Evolutionary conservation across 2,113 vertebrate species (phyloP).

Genomic region (Patagioenas fasciata): DNA sequence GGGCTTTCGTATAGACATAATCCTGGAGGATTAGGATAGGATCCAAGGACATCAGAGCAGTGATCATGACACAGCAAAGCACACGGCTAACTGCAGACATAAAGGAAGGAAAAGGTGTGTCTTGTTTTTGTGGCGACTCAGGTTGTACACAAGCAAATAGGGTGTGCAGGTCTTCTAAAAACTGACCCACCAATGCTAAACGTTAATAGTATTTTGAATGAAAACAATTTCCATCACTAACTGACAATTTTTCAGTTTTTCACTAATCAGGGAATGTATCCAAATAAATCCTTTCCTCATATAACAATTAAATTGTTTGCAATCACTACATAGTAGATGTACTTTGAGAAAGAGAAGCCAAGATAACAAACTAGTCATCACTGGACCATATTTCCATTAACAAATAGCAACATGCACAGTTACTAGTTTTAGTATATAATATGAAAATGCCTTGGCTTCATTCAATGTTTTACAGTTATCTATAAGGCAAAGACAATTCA

Average conservation of each 20-base stretch:
- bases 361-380: background rate
- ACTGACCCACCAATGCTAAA: background rate
- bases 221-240: background rate
- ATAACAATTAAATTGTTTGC: background rate
- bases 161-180: background rate
- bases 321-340: background rate
- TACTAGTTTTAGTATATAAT: background rate
- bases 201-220: background rate
- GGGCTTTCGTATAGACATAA: constrained; percentile 42
- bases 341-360: background rate
- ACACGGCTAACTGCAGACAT: background rate
- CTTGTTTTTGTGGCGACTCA: background rate
- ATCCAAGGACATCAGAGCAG: constrained; percentile 48
- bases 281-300: background rate
- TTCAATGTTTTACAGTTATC: background rate
- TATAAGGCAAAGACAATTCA: background rate
- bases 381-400: background rate
- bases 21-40: constrained; percentile 48
- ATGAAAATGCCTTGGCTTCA: background rate
- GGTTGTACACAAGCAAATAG: background rate
- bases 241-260: background rate
- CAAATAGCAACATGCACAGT: background rate
- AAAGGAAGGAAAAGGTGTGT: background rate
- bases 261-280: background rate
- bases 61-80: constrained; percentile 49